Conservation (phyloP, 2,113 vertebrate genomes). For the Centrocercus urophasianus region DNA sequence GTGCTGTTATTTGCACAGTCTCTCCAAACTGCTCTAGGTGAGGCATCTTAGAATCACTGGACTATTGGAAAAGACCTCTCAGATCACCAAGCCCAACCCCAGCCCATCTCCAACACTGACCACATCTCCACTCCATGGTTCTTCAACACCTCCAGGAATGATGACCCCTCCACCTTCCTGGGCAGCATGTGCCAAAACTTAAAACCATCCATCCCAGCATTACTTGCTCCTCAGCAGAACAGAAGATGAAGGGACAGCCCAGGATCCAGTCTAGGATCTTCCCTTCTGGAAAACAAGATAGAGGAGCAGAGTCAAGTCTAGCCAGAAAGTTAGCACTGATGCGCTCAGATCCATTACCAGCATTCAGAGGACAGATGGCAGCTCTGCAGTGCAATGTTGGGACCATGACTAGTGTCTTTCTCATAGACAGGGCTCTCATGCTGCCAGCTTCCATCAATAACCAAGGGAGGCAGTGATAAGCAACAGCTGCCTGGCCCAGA, state of each 20-base stretch:
- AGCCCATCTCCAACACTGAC: too few species aligned
- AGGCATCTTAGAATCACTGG: background rate
- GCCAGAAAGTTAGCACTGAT: background rate
- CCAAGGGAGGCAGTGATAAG: background rate
- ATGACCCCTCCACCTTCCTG: too few species aligned
- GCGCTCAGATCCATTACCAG: background rate
- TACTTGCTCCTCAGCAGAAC: background rate
- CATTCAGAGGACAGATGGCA: conserved; percentile 42
- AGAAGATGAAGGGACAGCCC: background rate
- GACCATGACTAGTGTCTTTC: background rate
- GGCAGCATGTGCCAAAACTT: too few species aligned
- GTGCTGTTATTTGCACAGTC: background rate
- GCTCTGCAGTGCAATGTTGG: background rate
- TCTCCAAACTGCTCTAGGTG: background rate
- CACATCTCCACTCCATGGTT: too few species aligned
- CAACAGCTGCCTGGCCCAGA: background rate
- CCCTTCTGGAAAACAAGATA: background rate
- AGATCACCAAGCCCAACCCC: too few species aligned
- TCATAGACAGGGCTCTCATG: background rate
- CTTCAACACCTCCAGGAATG: too few species aligned
- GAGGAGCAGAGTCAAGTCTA: background rate
- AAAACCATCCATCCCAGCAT: background rate
- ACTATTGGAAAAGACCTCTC: too few species aligned
- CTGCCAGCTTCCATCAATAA: background rate
- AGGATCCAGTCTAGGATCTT: background rate